Percentiles rank a stretch among this genome's conserved stretches.
phyloP scores from a whole-genome alignment of 2,797 vertebrate species.

The Rhabdophis nuchalis region DNA sequence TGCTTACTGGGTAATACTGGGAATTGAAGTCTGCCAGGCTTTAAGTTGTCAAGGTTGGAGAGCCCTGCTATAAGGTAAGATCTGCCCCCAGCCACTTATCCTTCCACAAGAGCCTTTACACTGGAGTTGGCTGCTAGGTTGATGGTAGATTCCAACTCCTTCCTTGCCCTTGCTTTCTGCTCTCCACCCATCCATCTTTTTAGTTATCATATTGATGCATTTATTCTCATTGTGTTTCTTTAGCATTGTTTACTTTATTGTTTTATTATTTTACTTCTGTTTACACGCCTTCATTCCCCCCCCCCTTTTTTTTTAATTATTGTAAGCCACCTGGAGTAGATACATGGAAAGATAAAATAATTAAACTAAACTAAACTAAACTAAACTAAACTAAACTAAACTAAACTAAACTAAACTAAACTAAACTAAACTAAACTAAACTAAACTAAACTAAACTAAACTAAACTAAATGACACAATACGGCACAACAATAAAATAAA shows the following conservation, averaged over 20 bases:
- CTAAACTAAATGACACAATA: too few species aligned
- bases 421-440: too few species aligned
- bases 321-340: background rate
- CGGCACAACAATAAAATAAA: too few species aligned
- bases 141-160: background rate
- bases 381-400: too few species aligned
- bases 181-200: background rate
- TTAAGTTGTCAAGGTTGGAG: too few species aligned
- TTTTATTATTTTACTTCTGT: background rate
- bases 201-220: background rate
- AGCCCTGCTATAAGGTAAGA: background rate
- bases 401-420: too few species aligned
- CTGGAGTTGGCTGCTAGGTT: background rate
- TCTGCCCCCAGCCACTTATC: background rate
- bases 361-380: too few species aligned
- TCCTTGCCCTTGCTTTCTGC: background rate
- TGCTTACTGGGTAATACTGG: too few species aligned
- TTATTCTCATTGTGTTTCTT: background rate
- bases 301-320: background rate
- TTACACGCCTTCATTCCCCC: fast-evolving
- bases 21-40: too few species aligned
- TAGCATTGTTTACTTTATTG: background rate
- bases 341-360: background rate
- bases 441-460: too few species aligned
- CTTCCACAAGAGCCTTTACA: background rate